A percentile compares a stretch with the other conserved stretches of the same genome.
These are phyloP conservation scores for Meteorus sp. DNA, from an alignment of 1,140 invertebrate species.

Conservation along the genomic window DNA sequence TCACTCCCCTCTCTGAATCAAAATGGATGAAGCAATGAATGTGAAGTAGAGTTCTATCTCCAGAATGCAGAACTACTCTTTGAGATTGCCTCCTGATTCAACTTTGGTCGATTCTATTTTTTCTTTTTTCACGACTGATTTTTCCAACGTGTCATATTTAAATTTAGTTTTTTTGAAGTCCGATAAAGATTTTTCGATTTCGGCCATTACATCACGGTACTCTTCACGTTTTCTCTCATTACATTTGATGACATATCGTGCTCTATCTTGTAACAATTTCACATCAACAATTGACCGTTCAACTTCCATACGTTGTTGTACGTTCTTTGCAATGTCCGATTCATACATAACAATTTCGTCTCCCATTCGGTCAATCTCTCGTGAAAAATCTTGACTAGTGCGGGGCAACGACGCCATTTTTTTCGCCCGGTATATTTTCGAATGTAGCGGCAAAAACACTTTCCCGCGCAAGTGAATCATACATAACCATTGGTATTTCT, in stretches of 20 bases:
- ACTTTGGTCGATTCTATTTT: no score
- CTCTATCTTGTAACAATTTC: conserved; percentile 26
- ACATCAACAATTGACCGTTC: conserved; percentile 26
- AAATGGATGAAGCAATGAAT: no score
- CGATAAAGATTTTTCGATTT: background rate
- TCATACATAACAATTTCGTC: conserved; percentile 20
- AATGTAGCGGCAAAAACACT: no score
- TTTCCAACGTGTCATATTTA: conserved; percentile 21
- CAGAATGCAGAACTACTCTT: no score
- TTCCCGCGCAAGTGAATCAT: conserved; percentile 35
- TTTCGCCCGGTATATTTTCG: no score
- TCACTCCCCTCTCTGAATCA: no score
- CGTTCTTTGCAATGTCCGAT: conserved; percentile 17
- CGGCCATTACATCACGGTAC: conserved; percentile 18
- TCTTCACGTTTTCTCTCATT: conserved; percentile 16
- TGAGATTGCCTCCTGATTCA: no score
- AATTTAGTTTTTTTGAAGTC: no score
- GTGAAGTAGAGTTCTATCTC: no score
- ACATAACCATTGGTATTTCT: conserved; percentile 19
- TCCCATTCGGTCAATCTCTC: background rate
- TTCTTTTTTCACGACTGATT: no score
- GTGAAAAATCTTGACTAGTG: background rate
- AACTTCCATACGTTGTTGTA: conserved; percentile 19
- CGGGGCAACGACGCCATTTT: no score
- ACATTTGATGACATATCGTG: conserved; percentile 18